Percentiles rank a stretch among this genome's conserved stretches.
These are phyloP conservation scores for Lucilia sericata DNA, from an alignment of 1,140 invertebrate species.

Conservation along the genomic window DNA sequence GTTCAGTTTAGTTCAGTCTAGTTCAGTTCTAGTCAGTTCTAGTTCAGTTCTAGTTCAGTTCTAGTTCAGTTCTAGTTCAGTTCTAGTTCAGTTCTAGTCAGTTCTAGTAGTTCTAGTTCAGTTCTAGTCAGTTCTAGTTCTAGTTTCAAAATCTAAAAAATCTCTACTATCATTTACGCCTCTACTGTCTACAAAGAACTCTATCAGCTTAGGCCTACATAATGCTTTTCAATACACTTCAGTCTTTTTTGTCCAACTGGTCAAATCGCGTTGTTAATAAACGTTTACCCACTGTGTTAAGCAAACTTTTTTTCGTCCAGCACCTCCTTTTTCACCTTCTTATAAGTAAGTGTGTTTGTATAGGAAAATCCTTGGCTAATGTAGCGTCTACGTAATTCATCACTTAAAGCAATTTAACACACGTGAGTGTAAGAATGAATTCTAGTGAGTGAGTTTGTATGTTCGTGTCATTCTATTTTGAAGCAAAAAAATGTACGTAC, in stretches of 20 bases:
- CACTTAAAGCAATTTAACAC: not conserved
- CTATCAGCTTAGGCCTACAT: not conserved
- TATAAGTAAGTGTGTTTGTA: not conserved
- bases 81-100: too few relatives aligned
- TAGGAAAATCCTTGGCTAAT: constrained; percentile 64
- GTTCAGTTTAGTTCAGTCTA: too few relatives aligned
- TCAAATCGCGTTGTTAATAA: constrained; percentile 9
- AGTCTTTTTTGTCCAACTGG: not conserved
- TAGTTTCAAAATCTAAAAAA: too few relatives aligned
- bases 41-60: too few relatives aligned
- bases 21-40: too few relatives aligned
- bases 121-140: too few relatives aligned
- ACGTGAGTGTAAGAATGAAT: constrained; percentile 4
- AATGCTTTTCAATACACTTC: not conserved
- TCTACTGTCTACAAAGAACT: not conserved
- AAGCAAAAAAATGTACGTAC: not conserved
- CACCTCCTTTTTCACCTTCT: not conserved
- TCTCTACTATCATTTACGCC: not conserved
- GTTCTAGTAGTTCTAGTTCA: too few relatives aligned
- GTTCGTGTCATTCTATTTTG: not conserved
- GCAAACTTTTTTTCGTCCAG: not conserved
- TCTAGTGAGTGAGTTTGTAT: not conserved
- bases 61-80: too few relatives aligned
- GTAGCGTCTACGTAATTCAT: constrained; percentile 51
- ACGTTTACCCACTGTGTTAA: constrained; percentile 19